Evolutionary conservation across 2,888 invertebrate species (phyloP), one percentile per base, ranked within the genome.

Genomic region (Auanema sp.): DNA sequence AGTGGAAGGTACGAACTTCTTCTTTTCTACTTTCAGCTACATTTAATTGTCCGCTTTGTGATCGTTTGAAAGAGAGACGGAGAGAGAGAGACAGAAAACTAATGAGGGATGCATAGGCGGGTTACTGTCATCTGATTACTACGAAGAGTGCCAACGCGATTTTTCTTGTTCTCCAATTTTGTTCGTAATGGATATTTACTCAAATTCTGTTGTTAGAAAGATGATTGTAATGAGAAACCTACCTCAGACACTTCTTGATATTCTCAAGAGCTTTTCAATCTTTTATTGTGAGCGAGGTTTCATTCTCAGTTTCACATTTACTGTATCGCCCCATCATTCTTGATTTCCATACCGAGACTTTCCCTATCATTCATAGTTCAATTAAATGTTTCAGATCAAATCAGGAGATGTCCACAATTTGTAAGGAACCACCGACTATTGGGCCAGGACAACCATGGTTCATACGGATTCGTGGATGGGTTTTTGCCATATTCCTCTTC

Each of bases 401-500:
- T 33, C 33, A 33, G 33, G 33, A 33, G 33, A 33, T 33, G 33
- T 33, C 33, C 33, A 33, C 33, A 8, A 33, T 33, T 33, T 33
- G 33, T 33, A 33, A 68, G 33, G 79, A 79, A 66, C 79, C 79
- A 10, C 75, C 72, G 21, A 60, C 72, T 2, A 23, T 78, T 0
- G 71, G 68, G n/a, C 58, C 57, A n/a, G 71, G 74, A 0, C 75
- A 79, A 43, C 66, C 66, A 18, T 23, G 69, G n/a, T 68, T 66
- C 14, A 78, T 65, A 16, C 57, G 79, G 47, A 18, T 70, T 18
- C 69, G 68, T 50, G 79, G 79, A 64, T 72, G 71, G 67, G 42
- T 67, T 10, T 79, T 77, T 62, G 66, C 59, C 16, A 42, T 71
- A 18, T 61, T 70, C 21, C 75, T 80, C 75, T 53, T 80, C 12